Evolutionary conservation across 2,888 invertebrate species (phyloP).

Genomic region (Epirrhoe tristata): DNA sequence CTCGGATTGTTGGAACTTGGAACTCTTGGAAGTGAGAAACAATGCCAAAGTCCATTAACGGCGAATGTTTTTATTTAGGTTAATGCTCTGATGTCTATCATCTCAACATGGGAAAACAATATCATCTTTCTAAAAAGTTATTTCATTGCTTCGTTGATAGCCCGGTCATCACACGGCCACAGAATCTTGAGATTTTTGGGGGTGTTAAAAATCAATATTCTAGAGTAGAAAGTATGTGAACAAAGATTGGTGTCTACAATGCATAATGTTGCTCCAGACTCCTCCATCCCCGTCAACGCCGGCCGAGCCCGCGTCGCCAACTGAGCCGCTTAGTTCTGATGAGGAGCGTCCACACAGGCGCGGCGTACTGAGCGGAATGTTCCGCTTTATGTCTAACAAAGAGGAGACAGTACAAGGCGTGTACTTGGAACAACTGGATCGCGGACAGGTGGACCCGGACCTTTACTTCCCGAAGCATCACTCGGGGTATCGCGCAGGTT

Average conservation of each 20-base stretch:
- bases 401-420: constrained; percentile 87
- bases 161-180: no score
- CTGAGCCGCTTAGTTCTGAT: constrained; percentile 79
- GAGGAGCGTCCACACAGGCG: constrained; percentile 77
- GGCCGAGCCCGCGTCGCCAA: constrained; percentile 66
- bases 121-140: no score
- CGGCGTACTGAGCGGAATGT: constrained; percentile 96
- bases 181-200: no score
- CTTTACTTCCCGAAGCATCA: constrained; percentile 93
- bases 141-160: no score
- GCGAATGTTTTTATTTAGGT: neutral
- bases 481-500: constrained; percentile 78
- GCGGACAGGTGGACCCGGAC: constrained; percentile 97
- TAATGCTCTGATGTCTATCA: no score
- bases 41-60: no score
- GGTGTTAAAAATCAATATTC: neutral
- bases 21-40: neutral
- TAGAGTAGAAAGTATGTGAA: neutral
- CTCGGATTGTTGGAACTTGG: neutral
- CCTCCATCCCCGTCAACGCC: constrained; percentile 61
- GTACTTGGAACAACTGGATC: constrained; percentile 96
- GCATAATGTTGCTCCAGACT: constrained; percentile 28
- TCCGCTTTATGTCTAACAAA: constrained; percentile 92
- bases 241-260: neutral
- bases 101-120: no score